Conservation (phyloP, 2,797 vertebrate species). For the Silurus aristotelis region DNA sequence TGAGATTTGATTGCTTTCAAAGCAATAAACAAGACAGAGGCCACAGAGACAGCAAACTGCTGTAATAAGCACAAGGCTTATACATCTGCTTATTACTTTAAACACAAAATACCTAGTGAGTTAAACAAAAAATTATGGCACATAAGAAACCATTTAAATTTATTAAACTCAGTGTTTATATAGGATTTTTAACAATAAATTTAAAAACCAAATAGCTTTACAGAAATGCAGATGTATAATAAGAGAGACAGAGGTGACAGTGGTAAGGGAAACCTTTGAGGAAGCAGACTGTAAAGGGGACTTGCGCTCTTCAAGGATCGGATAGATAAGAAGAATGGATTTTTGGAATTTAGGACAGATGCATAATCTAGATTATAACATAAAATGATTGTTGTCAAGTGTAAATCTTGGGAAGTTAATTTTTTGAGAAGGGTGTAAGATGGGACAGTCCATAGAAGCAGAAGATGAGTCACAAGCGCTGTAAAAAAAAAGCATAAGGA, state of each 20-base stretch:
- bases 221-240: neutral
- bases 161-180: neutral
- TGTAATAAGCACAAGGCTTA: conserved; percentile 10
- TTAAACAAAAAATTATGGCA: neutral
- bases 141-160: neutral
- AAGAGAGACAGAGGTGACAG: neutral
- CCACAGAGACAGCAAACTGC: neutral
- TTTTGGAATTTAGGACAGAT: neutral
- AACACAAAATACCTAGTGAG: conserved; percentile 3
- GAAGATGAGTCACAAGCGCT: conserved; percentile 1
- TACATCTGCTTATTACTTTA: conserved; percentile 12
- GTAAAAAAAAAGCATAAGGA: neutral
- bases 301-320: neutral
- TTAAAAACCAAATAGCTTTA: neutral
- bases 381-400: neutral
- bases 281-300: conserved; percentile 2
- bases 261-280: neutral
- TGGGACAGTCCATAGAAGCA: neutral
- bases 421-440: neutral
- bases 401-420: neutral
- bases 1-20: conserved; percentile 20
- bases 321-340: neutral
- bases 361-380: no score
- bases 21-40: conserved; percentile 35
- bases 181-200: neutral